Evolutionary conservation across 2,113 vertebrate genomes (phyloP).

Genomic region (Esox niger): DNA sequence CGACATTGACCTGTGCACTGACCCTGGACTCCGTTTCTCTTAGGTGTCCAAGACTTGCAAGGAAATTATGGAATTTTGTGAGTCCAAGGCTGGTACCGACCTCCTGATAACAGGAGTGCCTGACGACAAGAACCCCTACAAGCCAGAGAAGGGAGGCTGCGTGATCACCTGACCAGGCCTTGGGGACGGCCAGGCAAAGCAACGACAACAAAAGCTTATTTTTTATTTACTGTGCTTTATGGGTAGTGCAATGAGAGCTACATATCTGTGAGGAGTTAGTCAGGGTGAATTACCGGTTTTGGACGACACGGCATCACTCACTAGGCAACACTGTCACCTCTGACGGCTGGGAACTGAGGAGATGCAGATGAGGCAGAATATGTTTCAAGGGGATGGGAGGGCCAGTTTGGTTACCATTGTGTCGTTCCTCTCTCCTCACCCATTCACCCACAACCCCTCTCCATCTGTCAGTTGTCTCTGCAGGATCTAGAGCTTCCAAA

Average conservation of each 20-base stretch:
- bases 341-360: neutral
- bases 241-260: neutral
- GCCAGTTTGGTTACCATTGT: neutral
- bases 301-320: neutral
- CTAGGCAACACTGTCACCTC: neutral
- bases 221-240: neutral
- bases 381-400: neutral
- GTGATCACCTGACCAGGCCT: conserved; percentile 61
- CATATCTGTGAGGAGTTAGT: too few species aligned
- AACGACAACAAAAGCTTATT: neutral
- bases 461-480: neutral
- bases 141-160: conserved; percentile 75
- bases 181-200: neutral
- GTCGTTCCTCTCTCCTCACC: neutral
- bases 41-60: conserved; percentile 77
- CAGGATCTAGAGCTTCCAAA: too few species aligned
- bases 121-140: conserved; percentile 82
- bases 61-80: conserved; percentile 74
- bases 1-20: neutral
- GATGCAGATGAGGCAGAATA: neutral
- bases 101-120: conserved; percentile 76
- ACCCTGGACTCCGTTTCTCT: neutral
- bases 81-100: conserved; percentile 70
- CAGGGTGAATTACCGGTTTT: neutral
- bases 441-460: conserved; percentile 23